phyloP scores from a whole-genome alignment of 2,797 vertebrate species.

The Tachyglossus aculeatus region DNA sequence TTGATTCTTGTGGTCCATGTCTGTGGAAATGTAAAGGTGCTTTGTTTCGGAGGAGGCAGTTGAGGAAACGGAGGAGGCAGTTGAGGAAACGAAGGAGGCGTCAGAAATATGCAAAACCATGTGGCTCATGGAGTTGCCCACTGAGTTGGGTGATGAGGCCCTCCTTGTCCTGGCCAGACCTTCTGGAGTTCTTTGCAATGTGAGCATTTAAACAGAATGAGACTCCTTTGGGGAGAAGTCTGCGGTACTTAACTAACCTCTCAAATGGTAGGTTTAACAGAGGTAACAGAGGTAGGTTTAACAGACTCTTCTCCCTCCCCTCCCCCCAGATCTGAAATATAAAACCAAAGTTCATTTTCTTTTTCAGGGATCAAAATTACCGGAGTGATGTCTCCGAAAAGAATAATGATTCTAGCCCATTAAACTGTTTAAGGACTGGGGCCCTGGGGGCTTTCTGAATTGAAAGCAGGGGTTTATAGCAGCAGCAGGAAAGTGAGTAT shows the following conservation, averaged over 20 bases:
- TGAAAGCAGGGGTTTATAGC: not conserved
- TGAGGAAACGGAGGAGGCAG: too few relatives aligned
- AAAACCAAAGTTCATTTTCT: not conserved
- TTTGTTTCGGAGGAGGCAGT: too few relatives aligned
- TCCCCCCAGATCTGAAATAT: not conserved
- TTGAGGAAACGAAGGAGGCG: too few relatives aligned
- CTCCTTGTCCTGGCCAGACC: too few relatives aligned
- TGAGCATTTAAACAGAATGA: not conserved
- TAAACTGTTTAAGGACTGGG: not conserved
- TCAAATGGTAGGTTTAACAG: not conserved
- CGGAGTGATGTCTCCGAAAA: rapidly evolving
- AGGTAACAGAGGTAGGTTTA: too few relatives aligned
- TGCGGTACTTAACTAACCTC: not conserved
- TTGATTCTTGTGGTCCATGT: too few relatives aligned
- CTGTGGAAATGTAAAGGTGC: too few relatives aligned
- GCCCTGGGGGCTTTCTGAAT: rapidly evolving
- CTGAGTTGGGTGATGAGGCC: too few relatives aligned
- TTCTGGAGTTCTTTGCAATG: not conserved
- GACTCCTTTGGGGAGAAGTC: not conserved
- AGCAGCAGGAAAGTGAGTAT: not conserved
- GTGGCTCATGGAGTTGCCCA: too few relatives aligned
- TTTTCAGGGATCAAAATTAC: not conserved
- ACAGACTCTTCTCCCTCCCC: rapidly evolving
- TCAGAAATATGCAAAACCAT: too few relatives aligned
- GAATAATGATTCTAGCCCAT: rapidly evolving